Base-by-base conservation (phyloP, 2,797 vertebrate genomes). In the Rhabdomys pumilio region DNA sequence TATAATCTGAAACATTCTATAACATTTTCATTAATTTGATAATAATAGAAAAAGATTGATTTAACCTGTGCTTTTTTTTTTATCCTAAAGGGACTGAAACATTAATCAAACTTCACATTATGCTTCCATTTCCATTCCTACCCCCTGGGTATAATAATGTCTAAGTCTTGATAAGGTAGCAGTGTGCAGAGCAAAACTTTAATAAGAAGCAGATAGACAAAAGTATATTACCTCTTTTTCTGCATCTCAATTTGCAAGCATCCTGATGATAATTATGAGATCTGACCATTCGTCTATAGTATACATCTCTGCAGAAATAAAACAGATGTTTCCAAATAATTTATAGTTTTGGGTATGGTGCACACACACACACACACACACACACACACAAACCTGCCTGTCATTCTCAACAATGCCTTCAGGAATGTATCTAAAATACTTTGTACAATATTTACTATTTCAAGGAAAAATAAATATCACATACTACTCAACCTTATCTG, bases 101-200 rank as follows among this genome's bases (percentile, higher is more conserved):
- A 95, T 85, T 92, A 93, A 95, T 96, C 87, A 87, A 93, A 96
- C 26, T 88, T 87, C 65, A 80, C 93, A 61, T 85, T 91, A 79
- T 41, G 29, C 44, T 95, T 41, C 20, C 4, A 67, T 82, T 93
- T n/a, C 59, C 75, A 76, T 90, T 89, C 4, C 50, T 89, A 81
- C 4, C 61, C 59, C 34, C 34, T 41, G 55, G 55, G 38, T 44
- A 89, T 82, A 95, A 69, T 55, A 88, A 92, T 76, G 17, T 82
- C 38, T 77, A 95, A 91, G 84, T 81, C 26, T 79, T 31, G 1
- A 67, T 38, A 91, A 96, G 59, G 55, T 79, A 57, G 12, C 75
- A 22, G 41, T 73, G 82, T 55, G 67, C 53, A 93, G 31, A 44
- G n/a, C 67, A 95, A 87, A 69, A 26, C 50, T 86, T 80, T 92